Conservation (phyloP, 1,140 invertebrate genomes). For the Gonatopus flavifemur region DNA sequence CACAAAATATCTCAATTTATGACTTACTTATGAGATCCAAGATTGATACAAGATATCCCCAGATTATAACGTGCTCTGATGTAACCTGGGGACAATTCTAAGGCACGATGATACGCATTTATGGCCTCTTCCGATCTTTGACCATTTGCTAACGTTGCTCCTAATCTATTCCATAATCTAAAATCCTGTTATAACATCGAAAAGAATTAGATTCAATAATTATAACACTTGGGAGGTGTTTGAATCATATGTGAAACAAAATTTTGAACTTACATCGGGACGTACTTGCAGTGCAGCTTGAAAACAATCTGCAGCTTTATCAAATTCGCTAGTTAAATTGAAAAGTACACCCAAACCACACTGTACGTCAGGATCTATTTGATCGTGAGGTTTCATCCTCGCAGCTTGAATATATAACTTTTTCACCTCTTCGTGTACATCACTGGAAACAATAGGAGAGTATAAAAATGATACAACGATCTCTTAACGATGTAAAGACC, state of each 20-base stretch:
- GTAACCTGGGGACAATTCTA: constrained; percentile 91
- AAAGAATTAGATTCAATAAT: too few relatives aligned
- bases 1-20: constrained; percentile 10
- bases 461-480: constrained; percentile 10
- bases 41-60: constrained; percentile 95
- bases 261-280: constrained; percentile 66
- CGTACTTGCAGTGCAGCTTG: constrained; percentile 81
- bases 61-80: constrained; percentile 97
- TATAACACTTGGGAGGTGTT: too few relatives aligned
- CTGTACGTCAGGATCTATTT: constrained; percentile 93
- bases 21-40: constrained; percentile 83
- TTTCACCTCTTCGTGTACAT: constrained; percentile 70
- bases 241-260: constrained; percentile 4
- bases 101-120: constrained; percentile 89
- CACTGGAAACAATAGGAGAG: constrained; percentile 57
- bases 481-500: not conserved
- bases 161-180: constrained; percentile 94
- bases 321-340: constrained; percentile 91
- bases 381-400: constrained; percentile 68
- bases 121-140: constrained; percentile 93
- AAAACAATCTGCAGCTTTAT: constrained; percentile 97
- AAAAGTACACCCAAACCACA: constrained; percentile 94
- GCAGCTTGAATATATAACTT: constrained; percentile 86
- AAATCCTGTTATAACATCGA: constrained; percentile 70
- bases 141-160: constrained; percentile 96